Base-by-base conservation (phyloP, 30 jellyfish, hydroid and myxozoan genomes). In the Chironex yamaguchii region DNA sequence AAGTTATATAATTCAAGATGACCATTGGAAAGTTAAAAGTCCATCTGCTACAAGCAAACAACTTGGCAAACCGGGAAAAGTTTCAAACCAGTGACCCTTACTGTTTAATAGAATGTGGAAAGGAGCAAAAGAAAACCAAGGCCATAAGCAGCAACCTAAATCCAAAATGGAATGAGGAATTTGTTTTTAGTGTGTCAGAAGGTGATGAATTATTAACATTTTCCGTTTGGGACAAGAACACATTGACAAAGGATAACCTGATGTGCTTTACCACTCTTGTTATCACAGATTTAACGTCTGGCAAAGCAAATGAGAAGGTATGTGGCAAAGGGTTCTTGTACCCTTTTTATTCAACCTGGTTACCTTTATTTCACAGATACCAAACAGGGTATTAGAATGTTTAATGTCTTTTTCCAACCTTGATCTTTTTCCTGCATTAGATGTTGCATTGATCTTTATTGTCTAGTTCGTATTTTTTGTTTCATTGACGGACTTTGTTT, bases 21-120 rank as follows among this genome's bases (percentile, higher is more conserved):
- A 91, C 54, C 78, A 91, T 90, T 49, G 98, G 98, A 36, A 92
- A 86, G 49, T 79, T 92, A 12, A 80, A 79, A 62, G 73, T 92
- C 12, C 86, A 75, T n/a, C 89, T 92, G 22, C 71, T 92, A 31
- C 49, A 76, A 30, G 98, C 91, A 3, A 36, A 87, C 36, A 87
- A 92, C 13, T 50, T 92, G 78, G 90, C 86, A 36, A 92, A 92
- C 76, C 85, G 64, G 50, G 98, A 92, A 86, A 79, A 93, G 36
- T 92, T 92, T 74, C 98, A 92, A 63, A 92, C 93, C 13, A 92
- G 98, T 87, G 98, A 92, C 70, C 98, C 98, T n/a, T 92, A 92
- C 85, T 92, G 98, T 67, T 42, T 80, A 85, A 68, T 92, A 17
- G 98, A 92, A 33, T 65, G 90, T 67, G 94, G 96, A 17, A 58